A percentile compares a stretch with the other conserved stretches of the same genome.
These are phyloP conservation scores for Esox masquinongy DNA, from an alignment of 2,797 vertebrate genomes.

Conservation along the genomic window DNA sequence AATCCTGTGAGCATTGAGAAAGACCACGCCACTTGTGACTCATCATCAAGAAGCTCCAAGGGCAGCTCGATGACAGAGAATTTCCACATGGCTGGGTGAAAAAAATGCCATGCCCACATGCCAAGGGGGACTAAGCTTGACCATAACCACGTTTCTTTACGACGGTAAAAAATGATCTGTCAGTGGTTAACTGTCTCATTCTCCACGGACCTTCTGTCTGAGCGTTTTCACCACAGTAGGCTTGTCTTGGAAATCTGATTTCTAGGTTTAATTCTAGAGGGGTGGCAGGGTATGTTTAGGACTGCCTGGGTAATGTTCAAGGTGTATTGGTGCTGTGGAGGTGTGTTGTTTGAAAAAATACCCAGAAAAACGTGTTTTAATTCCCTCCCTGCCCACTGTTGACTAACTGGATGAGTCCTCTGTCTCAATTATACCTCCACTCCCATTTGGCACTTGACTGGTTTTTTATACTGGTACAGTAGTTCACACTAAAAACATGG, in stretches of 20 bases:
- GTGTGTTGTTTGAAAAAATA: constrained; percentile 15
- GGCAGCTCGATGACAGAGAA: constrained; percentile 14
- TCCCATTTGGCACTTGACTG: constrained; percentile 12
- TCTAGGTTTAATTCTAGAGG: constrained; percentile 9
- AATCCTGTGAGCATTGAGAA: constrained; percentile 11
- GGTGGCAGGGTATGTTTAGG: constrained; percentile 22
- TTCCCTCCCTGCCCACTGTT: constrained; percentile 14
- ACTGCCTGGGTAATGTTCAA: constrained; percentile 28
- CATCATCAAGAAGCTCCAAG: constrained; percentile 1
- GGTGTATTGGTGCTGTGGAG: background rate
- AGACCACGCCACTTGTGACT: constrained; percentile 3
- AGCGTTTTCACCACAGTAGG: constrained; percentile 43
- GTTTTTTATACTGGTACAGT: constrained; percentile 20
- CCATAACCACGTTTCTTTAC: constrained; percentile 63
- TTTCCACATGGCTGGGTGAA: constrained; percentile 62
- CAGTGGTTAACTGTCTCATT: constrained; percentile 44
- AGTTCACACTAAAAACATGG: constrained; percentile 4
- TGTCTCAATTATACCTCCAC: background rate
- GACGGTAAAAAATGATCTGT: constrained; percentile 48
- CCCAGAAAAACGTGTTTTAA: constrained; percentile 16
- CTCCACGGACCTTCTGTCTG: constrained; percentile 35
- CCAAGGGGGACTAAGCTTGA: constrained; percentile 47
- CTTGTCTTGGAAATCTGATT: constrained; percentile 39
- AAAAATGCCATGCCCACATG: constrained; percentile 51
- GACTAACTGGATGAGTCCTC: constrained; percentile 33